These are phyloP conservation scores for Leucoraja ocellata DNA, from an alignment of 2,797 vertebrate genomes.

Conservation along the genomic window DNA sequence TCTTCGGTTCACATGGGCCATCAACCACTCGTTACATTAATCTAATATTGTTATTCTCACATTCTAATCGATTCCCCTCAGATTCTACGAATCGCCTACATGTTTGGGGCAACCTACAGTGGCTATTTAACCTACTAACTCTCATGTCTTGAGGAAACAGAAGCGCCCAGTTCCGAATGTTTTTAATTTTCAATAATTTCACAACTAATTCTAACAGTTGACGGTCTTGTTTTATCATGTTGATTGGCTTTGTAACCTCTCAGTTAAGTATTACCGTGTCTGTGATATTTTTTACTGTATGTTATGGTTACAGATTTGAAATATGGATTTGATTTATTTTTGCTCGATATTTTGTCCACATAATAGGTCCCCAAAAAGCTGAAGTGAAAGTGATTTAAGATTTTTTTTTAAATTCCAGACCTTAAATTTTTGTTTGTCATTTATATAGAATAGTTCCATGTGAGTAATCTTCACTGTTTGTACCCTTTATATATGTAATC, in stretches of 20 bases:
- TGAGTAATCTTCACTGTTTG: neutral
- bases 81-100: too few species aligned
- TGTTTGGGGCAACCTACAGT: too few species aligned
- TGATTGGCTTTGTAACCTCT: neutral
- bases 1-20: too few species aligned
- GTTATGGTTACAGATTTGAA: neutral
- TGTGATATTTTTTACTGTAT: neutral
- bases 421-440: neutral
- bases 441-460: neutral
- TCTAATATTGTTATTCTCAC: too few species aligned
- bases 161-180: too few species aligned
- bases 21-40: too few species aligned
- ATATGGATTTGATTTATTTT: neutral
- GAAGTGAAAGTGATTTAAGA: neutral
- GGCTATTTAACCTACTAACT: too few species aligned
- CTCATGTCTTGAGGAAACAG: too few species aligned
- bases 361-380: neutral
- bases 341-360: neutral
- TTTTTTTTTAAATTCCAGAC: neutral
- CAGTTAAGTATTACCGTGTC: neutral
- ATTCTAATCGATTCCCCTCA: too few species aligned
- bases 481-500: neutral
- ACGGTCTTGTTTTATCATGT: neutral
- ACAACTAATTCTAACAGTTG: neutral
- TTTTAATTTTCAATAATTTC: neutral